Evolutionary conservation across 1,140 invertebrate genomes (phyloP).

Genomic region (Lepidotrigona ventralis): DNA sequence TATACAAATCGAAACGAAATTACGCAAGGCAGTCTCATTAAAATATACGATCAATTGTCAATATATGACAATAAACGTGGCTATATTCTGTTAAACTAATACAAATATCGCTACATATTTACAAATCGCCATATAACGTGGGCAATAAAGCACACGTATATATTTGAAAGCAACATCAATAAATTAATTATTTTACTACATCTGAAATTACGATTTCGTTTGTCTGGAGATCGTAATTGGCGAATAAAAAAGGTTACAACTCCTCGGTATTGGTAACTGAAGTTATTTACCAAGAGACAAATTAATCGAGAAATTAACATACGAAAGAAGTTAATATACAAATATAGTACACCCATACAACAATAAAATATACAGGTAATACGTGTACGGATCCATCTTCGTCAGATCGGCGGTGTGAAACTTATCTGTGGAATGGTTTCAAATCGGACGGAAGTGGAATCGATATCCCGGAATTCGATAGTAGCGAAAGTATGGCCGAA

Average conservation of each 20-base stretch:
- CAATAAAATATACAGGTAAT: conserved; percentile 23
- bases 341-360: conserved; percentile 11
- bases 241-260: not conserved
- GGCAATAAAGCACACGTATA: not conserved
- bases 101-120: not conserved
- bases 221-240: not conserved
- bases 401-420: conserved; percentile 30
- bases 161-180: not conserved
- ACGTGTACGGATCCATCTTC: conserved; percentile 21
- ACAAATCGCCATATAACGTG: not conserved
- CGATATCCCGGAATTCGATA: conserved; percentile 64
- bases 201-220: not conserved
- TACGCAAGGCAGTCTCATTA: not conserved
- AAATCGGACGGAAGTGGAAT: conserved; percentile 55
- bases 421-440: conserved; percentile 32
- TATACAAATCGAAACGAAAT: not conserved
- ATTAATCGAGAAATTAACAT: not conserved
- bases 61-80: not conserved
- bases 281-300: not conserved
- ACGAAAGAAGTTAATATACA: not conserved
- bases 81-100: not conserved
- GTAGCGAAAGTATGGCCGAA: conserved; percentile 69
- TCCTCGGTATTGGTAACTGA: not conserved
- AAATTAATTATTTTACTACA: not conserved
- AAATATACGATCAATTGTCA: not conserved